Evolutionary conservation across 2,797 vertebrate species (phyloP), one percentile per base, ranked within the genome.

Genomic region (Silurus aristotelis): DNA sequence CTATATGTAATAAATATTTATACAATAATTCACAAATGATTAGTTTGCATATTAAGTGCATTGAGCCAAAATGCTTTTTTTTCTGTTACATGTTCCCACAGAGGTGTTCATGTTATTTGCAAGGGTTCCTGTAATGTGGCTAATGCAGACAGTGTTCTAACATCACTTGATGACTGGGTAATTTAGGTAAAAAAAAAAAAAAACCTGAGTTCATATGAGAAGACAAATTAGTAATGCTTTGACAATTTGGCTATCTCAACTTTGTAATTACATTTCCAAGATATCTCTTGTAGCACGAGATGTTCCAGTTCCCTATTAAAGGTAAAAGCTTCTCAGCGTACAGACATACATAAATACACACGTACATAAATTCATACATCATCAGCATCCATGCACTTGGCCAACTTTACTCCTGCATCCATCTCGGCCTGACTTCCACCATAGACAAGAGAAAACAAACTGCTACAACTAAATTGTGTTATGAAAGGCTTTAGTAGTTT

Each of bases 391-490:
- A 86, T 83, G 76, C 86, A 81, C 75, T 64, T 43, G 25, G 58
- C 81, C 85, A 84, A 87, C 86, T 87, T 90, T 87, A 61, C 38
- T 79, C 83, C 46, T 80, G 72, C 71, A 84, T 78, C 70, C 13
- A 63, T 81, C 56, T 81, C 55, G 46, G 87, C 85, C 83, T 82
- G 55, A 82, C 60, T 75, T 75, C 63, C 85, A 70, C 2, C 78
- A 79, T 38, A 9, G 70, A 58, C 20, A 68, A 63, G 83, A 55
- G 9, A 58, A 61, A 27, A 78, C 64, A 48, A 70, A 86, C 46
- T 70, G 55, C 78, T 87, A 68, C 91, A 90, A 90, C 86, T 91
- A 94, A 94, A 95, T 94, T 66, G 94, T 95, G 92, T 94, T 90
- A 93, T 95, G 93, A 93, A 91, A 90, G 85, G 64, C 75, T 63